A percentile compares a stretch with the other conserved stretches of the same genome.
Conservation (phyloP, 2,797 vertebrate genomes). For the Babyrousa celebensis region DNA sequence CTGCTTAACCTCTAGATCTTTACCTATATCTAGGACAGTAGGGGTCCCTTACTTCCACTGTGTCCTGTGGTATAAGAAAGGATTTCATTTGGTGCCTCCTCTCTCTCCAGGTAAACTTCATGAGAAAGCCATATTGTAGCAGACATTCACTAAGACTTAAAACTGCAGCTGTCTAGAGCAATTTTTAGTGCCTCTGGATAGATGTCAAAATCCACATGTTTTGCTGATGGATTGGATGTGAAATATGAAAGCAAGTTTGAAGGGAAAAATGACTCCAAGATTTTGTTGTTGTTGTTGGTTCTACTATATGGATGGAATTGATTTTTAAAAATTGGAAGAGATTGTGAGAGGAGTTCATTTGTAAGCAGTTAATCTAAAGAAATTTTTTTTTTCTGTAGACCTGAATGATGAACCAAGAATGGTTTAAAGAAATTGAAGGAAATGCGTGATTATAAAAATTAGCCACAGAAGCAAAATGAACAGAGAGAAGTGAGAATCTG, state of each 20-base stretch:
- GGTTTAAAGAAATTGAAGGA: background rate
- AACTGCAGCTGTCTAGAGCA: background rate
- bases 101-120: background rate
- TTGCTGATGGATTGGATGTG: conserved; percentile 58
- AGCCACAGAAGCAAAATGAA: background rate
- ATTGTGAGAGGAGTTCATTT: background rate
- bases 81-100: background rate
- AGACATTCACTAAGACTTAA: conserved; percentile 54
- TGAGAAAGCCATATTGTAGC: background rate
- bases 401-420: background rate
- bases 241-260: conserved; percentile 25
- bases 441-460: background rate
- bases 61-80: background rate
- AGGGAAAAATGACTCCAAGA: conserved; percentile 32
- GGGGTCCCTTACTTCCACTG: background rate
- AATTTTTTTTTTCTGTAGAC: too few species aligned
- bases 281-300: background rate
- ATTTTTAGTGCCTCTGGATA: conserved; percentile 51
- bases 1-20: background rate
- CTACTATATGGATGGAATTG: background rate
- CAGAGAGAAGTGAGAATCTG: background rate
- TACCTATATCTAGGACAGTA: background rate
- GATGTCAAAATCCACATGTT: conserved; percentile 47
- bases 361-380: background rate
- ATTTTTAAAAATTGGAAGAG: conserved; percentile 52